phyloP scores from a whole-genome alignment of 2,888 invertebrate genomes.

The Eristalis intricaria region DNA sequence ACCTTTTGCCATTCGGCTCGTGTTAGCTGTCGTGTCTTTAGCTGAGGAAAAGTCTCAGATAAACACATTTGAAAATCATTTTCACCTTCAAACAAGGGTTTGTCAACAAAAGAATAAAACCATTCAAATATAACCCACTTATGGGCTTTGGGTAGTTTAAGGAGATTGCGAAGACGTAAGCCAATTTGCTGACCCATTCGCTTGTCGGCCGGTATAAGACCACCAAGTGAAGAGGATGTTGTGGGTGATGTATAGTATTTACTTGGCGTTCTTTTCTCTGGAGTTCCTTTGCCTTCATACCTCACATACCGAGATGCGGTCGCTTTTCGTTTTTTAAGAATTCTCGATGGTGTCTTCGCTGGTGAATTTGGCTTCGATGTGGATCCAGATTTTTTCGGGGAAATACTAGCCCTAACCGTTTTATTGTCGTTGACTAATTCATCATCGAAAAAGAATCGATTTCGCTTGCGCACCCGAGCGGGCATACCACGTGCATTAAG shows the following conservation, averaged over 20 bases:
- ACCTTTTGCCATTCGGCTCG: constrained; percentile 98
- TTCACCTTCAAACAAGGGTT: constrained; percentile 95
- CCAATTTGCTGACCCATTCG: constrained; percentile 95
- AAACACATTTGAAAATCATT: constrained; percentile 98
- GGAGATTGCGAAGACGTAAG: constrained; percentile 92
- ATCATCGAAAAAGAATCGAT: constrained; percentile 94
- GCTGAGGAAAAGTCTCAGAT: constrained; percentile 95
- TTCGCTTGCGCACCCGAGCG: constrained; percentile 93
- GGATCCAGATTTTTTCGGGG: constrained; percentile 79
- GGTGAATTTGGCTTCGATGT: constrained; percentile 82
- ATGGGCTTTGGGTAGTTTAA: constrained; percentile 98
- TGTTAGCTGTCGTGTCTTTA: constrained; percentile 91
- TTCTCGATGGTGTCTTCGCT: constrained; percentile 82
- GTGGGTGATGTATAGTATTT: constrained; percentile 50
- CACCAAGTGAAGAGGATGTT: constrained; percentile 40
- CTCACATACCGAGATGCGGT: constrained; percentile 80
- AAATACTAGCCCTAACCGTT: constrained; percentile 84
- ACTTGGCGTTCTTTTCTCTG: constrained; percentile 50
- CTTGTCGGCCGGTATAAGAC: constrained; percentile 86
- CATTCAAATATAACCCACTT: constrained; percentile 99
- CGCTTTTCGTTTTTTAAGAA: constrained; percentile 81
- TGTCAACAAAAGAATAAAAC: constrained; percentile 99
- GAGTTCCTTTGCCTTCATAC: constrained; percentile 73
- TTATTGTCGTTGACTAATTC: constrained; percentile 91
- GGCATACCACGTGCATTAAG: constrained; percentile 95